Conservation (phyloP, 2,888 invertebrate species). For the Drosophila rellima region DNA sequence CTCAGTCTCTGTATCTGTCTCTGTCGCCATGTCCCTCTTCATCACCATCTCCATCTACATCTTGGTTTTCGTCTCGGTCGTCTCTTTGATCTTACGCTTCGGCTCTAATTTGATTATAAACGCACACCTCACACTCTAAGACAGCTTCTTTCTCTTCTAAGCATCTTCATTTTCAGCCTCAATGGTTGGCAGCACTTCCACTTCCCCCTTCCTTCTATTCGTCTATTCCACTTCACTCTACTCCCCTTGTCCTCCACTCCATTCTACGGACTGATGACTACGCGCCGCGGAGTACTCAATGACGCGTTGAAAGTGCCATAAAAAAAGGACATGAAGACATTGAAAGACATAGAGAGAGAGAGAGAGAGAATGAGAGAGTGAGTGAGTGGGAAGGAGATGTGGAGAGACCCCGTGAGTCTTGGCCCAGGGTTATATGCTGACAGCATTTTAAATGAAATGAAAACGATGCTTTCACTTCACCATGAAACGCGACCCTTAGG, state of each 20-base stretch:
- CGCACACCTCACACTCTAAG: conserved; percentile 64
- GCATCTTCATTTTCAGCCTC: conserved; percentile 77
- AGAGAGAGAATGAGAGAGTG: conserved; percentile 4
- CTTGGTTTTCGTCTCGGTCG: conserved; percentile 18
- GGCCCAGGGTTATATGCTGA: conserved; percentile 71
- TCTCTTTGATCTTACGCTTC: conserved; percentile 79
- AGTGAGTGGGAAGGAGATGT: conserved; percentile 3
- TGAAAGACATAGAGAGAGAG: conserved; percentile 17
- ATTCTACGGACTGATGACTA: conserved; percentile 66
- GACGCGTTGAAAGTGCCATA: conserved; percentile 82
- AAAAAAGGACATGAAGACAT: conserved; percentile 77
- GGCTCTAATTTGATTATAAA: conserved; percentile 83
- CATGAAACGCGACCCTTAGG: conserved; percentile 21
- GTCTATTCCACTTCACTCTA: conserved; percentile 6
- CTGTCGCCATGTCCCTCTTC: neutral
- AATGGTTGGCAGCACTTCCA: conserved; percentile 59
- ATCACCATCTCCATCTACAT: neutral
- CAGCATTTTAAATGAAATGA: conserved; percentile 81
- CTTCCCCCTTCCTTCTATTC: conserved; percentile 4
- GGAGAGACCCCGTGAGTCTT: conserved; percentile 28
- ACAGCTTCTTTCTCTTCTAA: conserved; percentile 28
- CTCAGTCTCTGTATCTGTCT: neutral
- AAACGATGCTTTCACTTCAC: conserved; percentile 78
- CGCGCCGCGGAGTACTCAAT: conserved; percentile 80
- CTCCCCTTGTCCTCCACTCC: conserved; percentile 13